A percentile compares a stretch with the other conserved stretches of the same genome.
Conservation (phyloP, 2,113 vertebrate species). For the Urocolius indicus region DNA sequence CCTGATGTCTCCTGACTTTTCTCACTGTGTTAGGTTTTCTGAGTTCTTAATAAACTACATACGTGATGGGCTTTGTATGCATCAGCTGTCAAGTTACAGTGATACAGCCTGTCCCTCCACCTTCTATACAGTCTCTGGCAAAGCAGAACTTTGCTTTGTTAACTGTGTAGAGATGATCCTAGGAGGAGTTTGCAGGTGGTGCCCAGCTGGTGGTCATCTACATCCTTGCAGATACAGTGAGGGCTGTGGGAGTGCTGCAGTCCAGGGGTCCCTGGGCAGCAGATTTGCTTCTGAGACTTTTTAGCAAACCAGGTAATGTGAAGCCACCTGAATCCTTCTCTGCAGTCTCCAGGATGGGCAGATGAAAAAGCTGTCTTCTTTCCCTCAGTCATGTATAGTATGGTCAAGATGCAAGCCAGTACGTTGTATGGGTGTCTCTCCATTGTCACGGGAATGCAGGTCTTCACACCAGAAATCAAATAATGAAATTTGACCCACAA, state of each 20-base stretch:
- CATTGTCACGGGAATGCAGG: background rate
- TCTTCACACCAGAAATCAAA: background rate
- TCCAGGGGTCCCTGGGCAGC: background rate
- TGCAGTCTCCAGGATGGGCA: background rate
- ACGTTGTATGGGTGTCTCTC: background rate
- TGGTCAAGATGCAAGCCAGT: background rate
- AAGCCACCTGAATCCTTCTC: background rate
- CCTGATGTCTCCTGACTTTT: background rate
- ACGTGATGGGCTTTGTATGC: background rate
- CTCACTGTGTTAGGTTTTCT: background rate
- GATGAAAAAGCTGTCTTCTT: background rate
- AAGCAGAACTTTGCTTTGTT: background rate
- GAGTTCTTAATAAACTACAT: background rate
- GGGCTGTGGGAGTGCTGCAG: background rate
- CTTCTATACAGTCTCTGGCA: background rate
- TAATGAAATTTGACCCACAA: background rate
- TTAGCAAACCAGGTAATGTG: background rate
- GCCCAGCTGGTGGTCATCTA: background rate
- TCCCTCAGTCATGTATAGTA: background rate
- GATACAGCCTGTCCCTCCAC: background rate
- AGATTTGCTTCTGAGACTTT: background rate
- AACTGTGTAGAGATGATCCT: background rate
- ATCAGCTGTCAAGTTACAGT: background rate
- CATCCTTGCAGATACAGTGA: rapidly evolving
- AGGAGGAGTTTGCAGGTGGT: background rate